These are phyloP conservation scores for Cyphomyrus discorhynchus DNA, from an alignment of 2,113 vertebrate genomes.

Conservation along the genomic window DNA sequence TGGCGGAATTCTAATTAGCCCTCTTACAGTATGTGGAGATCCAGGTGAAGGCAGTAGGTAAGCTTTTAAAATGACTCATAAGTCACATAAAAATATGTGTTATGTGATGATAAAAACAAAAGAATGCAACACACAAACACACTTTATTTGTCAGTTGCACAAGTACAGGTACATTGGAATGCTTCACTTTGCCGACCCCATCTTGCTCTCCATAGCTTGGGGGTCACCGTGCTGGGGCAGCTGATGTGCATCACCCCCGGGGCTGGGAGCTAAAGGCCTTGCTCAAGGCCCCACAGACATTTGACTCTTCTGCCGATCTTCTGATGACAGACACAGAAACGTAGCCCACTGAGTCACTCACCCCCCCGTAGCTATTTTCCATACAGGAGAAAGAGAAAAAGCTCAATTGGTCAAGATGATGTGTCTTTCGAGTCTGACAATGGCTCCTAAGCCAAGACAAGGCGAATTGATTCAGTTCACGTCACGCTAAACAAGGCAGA, in stretches of 20 bases:
- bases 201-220: neutral
- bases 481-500: conserved; percentile 63
- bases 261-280: neutral
- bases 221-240: neutral
- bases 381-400: conserved; percentile 5
- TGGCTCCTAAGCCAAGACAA: conserved; percentile 63
- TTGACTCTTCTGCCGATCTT: neutral
- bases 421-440: conserved; percentile 55
- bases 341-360: neutral
- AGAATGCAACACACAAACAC: neutral
- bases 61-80: neutral
- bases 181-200: neutral
- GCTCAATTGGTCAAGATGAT: conserved; percentile 48
- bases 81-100: neutral
- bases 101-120: neutral
- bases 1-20: neutral
- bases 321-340: neutral
- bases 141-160: neutral
- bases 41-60: neutral
- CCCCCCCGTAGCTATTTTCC: neutral
- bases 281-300: neutral
- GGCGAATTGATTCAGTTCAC: conserved; percentile 88
- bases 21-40: neutral
- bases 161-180: neutral
- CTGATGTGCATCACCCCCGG: too few species aligned